These are phyloP conservation scores for Anodontia alba DNA, from an alignment of 2,888 invertebrate species.

Conservation along the genomic window DNA sequence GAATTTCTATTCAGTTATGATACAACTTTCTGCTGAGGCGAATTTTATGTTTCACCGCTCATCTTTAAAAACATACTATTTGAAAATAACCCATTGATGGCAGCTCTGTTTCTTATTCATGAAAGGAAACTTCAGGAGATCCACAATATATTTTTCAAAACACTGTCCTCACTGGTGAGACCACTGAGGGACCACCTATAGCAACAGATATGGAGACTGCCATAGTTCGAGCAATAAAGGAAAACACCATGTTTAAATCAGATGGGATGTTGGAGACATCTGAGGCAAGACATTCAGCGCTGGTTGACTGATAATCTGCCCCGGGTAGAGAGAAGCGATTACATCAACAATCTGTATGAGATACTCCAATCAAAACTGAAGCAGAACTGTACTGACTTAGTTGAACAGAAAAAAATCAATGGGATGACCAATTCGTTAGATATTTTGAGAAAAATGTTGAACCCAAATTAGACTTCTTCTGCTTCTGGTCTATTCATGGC, in stretches of 20 bases:
- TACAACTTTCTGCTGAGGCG: background rate
- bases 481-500: background rate
- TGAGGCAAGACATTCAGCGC: background rate
- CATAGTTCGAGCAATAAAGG: background rate
- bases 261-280: background rate
- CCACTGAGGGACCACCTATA: background rate
- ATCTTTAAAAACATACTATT: background rate
- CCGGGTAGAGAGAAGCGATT: background rate
- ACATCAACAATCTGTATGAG: background rate
- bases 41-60: background rate
- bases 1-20: background rate
- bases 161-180: background rate
- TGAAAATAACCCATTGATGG: background rate
- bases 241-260: background rate
- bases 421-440: background rate
- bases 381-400: background rate
- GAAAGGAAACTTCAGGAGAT: background rate
- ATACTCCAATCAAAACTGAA: background rate
- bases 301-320: background rate
- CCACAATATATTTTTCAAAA: background rate
- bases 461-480: background rate
- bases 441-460: background rate
- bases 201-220: background rate
- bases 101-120: background rate
- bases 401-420: background rate